Evolutionary conservation across 2,113 vertebrate genomes (phyloP), one percentile per base, ranked within the genome.

Genomic region (Plecturocebus donacophilus): DNA sequence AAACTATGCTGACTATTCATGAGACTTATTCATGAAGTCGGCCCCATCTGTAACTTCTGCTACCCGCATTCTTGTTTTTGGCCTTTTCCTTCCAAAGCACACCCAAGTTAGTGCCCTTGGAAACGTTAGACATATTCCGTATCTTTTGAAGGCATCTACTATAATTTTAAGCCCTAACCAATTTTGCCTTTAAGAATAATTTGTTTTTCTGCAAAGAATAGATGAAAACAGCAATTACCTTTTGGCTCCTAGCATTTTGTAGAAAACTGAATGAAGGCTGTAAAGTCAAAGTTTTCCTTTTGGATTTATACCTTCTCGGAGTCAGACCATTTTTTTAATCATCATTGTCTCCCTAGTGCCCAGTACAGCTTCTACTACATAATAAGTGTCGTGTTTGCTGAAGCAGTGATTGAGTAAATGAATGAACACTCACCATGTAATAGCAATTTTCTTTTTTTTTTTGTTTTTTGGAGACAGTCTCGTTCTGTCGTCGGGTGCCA

Each of bases 261-360:
- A 77, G 49, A 77, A 68, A 87, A 56, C 4, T 66, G 61, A 64
- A 85, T 19, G 40, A 82, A 91, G 27, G 42, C 10, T 66, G 13
- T 83, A 25, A 91, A 83, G 12, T 23, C 96, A 61, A 87, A 38
- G 84, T 54, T 73, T 95, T 91, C 42, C 32, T 91, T 89, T 89
- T 61, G 81, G 64, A 58, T 32, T 75, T 85, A 42, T 0, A 93
- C 40, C 35, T 91, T 79, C 30, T 84, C 38, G 45, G 66, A 70
- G 70, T 40, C 21, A 56, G 21, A 83, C 32, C 52, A 25, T 77
- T 91, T 92, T 76, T 76, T 95, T 54, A 45, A 32, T 38, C 30
- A 66, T 80, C 56, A 54, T 14, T 68, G 25, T 83, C 86, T 52
- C 20, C 2, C 45, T 4, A 79, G 45, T 32, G 40, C 27, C 70